Conservation (phyloP, 30 jellyfish, hydroid and myxozoan genomes). For the Cassiopea xamachana region DNA sequence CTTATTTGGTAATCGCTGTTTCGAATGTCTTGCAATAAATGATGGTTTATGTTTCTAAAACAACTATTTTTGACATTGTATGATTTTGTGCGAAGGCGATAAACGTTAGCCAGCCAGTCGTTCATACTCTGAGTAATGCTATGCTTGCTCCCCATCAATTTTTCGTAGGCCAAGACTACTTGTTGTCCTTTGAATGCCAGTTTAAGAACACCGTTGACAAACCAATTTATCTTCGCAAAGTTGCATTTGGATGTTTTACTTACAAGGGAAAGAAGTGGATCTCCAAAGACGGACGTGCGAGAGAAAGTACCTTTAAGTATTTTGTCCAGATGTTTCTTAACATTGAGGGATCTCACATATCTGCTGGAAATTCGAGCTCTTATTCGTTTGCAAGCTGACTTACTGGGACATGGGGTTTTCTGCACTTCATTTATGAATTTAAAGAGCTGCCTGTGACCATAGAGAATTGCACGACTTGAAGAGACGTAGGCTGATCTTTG, state of each 20-base stretch:
- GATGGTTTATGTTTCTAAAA: neutral
- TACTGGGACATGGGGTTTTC: neutral
- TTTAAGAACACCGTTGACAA: constrained; percentile 18
- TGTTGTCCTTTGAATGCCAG: constrained; percentile 61
- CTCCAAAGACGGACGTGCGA: constrained; percentile 46
- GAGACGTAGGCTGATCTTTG: constrained; percentile 29
- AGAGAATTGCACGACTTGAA: constrained; percentile 1
- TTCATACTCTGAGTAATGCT: constrained; percentile 35
- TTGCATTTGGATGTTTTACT: constrained; percentile 18
- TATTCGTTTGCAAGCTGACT: constrained; percentile 15
- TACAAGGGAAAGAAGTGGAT: constrained; percentile 32
- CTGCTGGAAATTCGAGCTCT: constrained; percentile 33
- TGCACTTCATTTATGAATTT: constrained; percentile 11
- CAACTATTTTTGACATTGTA: constrained; percentile 11
- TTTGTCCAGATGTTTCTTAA: neutral
- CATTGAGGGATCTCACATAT: constrained; percentile 6
- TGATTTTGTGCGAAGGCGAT: constrained; percentile 4
- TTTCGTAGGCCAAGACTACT: constrained; percentile 52
- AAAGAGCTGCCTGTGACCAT: constrained; percentile 33
- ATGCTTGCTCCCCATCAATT: constrained; percentile 32
- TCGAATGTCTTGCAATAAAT: constrained; percentile 1
- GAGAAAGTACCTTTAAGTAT: constrained; percentile 22
- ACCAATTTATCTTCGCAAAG: constrained; percentile 21
- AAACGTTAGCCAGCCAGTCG: constrained; percentile 33
- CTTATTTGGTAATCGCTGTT: constrained; percentile 27